Conservation (phyloP, 1,140 invertebrate species). For the Achatina immaculata region DNA sequence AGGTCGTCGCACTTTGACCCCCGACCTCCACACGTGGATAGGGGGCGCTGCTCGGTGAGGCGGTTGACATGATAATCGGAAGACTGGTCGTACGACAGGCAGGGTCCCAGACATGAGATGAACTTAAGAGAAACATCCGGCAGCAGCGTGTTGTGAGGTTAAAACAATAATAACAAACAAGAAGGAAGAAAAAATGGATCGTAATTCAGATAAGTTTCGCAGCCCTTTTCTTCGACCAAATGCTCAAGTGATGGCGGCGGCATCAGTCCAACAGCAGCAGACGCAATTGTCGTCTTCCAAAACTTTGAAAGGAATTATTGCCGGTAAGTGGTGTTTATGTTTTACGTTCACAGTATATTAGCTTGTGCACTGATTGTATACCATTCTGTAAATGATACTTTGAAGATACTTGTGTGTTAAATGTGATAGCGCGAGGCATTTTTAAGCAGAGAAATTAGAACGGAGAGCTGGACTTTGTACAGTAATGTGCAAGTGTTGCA, state of each 20-base stretch:
- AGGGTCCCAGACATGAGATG: too few species aligned
- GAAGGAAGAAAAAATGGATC: slow-evolving; percentile 26
- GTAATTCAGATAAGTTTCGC: slow-evolving; percentile 14
- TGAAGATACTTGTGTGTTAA: too few species aligned
- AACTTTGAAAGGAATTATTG: slow-evolving; percentile 29
- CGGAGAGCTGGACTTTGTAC: too few species aligned
- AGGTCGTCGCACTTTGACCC: not conserved
- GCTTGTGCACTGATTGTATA: too few species aligned
- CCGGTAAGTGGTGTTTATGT: not conserved
- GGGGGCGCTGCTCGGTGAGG: not conserved
- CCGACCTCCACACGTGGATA: not conserved
- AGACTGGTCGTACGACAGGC: not conserved
- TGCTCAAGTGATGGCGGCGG: slow-evolving; percentile 1
- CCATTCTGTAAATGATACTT: too few species aligned
- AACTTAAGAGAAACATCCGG: not conserved
- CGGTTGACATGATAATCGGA: not conserved
- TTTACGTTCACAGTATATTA: too few species aligned
- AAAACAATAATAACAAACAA: too few species aligned
- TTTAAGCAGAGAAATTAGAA: too few species aligned
- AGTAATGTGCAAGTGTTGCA: too few species aligned
- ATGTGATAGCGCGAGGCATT: too few species aligned
- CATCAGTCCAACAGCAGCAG: not conserved
- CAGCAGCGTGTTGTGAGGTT: too few species aligned
- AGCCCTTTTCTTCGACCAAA: slow-evolving; percentile 7
- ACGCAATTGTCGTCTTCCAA: not conserved